These are phyloP conservation scores for Lates calcarifer DNA, from an alignment of 2,113 vertebrate species.

Conservation along the genomic window DNA sequence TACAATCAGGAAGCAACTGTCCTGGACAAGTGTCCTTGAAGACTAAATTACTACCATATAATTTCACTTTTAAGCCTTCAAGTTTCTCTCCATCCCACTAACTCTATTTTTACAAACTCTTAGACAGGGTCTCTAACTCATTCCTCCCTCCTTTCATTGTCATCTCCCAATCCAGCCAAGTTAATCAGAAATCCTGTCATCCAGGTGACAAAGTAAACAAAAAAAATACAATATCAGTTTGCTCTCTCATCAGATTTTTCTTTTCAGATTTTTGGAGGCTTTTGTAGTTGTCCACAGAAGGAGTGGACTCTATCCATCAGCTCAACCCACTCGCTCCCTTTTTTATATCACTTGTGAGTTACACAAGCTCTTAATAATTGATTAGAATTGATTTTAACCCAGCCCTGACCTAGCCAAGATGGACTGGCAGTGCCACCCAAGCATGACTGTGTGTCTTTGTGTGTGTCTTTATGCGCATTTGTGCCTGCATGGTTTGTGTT, in stretches of 20 bases:
- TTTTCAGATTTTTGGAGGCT: slow-evolving; percentile 7
- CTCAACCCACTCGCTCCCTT: slow-evolving; percentile 66
- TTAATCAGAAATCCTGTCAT: slow-evolving; percentile 18
- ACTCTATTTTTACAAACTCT: not conserved
- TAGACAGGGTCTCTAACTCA: not conserved
- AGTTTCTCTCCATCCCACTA: not conserved
- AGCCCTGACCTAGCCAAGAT: slow-evolving; percentile 90
- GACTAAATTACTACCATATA: not conserved
- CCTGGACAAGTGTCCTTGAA: not conserved
- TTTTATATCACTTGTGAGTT: slow-evolving; percentile 77
- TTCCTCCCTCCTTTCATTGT: not conserved
- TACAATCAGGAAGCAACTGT: not conserved
- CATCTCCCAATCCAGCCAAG: not conserved
- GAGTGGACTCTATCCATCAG: slow-evolving; percentile 50
- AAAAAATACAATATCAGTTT: slow-evolving; percentile 1
- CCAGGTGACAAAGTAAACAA: not conserved
- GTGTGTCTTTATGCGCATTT: not conserved
- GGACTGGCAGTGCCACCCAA: slow-evolving; percentile 88
- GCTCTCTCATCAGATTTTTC: not conserved
- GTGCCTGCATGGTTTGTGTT: slow-evolving; percentile 20
- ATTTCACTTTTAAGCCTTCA: not conserved
- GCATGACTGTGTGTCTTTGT: slow-evolving; percentile 62
- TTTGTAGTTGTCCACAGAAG: slow-evolving; percentile 29
- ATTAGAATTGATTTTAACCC: slow-evolving; percentile 96
- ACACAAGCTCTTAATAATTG: slow-evolving; percentile 93